Percentiles rank a stretch among this genome's conserved stretches.
Conservation (phyloP, 2,113 vertebrate species). For the Dipodomys stephensi region DNA sequence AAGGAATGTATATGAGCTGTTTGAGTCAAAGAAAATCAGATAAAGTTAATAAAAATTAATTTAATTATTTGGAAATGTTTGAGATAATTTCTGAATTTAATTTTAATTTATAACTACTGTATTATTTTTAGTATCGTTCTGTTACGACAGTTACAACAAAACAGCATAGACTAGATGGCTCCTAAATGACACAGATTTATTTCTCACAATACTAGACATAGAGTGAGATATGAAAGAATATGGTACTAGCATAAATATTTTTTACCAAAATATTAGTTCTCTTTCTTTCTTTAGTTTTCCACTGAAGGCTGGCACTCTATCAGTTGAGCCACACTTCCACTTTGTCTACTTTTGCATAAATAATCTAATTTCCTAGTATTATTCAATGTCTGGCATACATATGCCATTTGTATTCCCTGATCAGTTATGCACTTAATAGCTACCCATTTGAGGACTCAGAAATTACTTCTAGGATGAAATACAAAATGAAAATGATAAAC, state of each 20-base stretch:
- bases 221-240: too few relatives aligned
- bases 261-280: background rate
- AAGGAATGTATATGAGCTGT: background rate
- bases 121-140: too few relatives aligned
- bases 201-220: too few relatives aligned
- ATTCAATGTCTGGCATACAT: background rate
- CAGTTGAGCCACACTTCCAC: too few relatives aligned
- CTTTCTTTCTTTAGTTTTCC: too few relatives aligned
- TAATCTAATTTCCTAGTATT: background rate
- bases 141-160: too few relatives aligned
- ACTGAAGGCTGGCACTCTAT: too few relatives aligned
- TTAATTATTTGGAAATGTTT: background rate
- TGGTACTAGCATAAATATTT: too few relatives aligned
- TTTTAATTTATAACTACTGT: background rate
- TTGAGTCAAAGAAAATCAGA: background rate
- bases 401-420: background rate
- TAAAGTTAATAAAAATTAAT: background rate
- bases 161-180: too few relatives aligned
- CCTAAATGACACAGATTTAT: too few relatives aligned
- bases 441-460: background rate
- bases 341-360: background rate
- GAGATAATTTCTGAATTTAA: constrained; percentile 32
- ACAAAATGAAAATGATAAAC: background rate
- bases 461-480: background rate
- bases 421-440: background rate